These are phyloP conservation scores for Amblyraja radiata DNA, from an alignment of 2,797 vertebrate genomes.

Conservation along the genomic window DNA sequence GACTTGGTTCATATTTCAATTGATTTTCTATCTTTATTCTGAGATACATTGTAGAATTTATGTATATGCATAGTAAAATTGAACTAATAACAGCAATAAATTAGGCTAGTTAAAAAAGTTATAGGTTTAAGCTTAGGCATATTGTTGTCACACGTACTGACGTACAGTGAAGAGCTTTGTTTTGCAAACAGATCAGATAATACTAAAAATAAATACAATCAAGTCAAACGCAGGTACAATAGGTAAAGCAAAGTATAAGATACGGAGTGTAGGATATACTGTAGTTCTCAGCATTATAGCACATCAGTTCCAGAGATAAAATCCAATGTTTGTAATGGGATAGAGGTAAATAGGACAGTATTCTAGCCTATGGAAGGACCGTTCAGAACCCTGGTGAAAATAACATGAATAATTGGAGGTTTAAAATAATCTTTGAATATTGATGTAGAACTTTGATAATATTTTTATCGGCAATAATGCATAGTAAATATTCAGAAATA, in stretches of 20 bases:
- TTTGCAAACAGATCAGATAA: too few relatives aligned
- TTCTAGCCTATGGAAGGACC: not conserved
- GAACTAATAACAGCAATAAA: not conserved
- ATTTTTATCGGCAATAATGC: not conserved
- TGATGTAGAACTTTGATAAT: not conserved
- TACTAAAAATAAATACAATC: too few relatives aligned
- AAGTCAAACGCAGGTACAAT: too few relatives aligned
- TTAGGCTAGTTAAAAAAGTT: not conserved
- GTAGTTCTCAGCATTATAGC: too few relatives aligned
- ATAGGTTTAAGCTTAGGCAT: too few relatives aligned
- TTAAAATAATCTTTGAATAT: not conserved
- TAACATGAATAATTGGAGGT: not conserved
- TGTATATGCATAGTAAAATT: not conserved
- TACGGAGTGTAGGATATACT: too few relatives aligned
- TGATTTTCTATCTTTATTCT: not conserved
- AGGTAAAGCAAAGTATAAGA: too few relatives aligned
- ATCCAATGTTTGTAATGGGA: too few relatives aligned
- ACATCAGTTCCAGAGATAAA: too few relatives aligned
- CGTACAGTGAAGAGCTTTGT: too few relatives aligned
- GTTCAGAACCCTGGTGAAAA: not conserved
- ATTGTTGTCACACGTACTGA: too few relatives aligned
- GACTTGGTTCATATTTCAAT: not conserved
- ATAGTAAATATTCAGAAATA: not conserved
- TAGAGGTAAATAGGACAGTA: too few relatives aligned
- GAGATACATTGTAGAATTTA: not conserved